Evolutionary conservation across 2,797 vertebrate genomes (phyloP).

Genomic region (Manis javanica): DNA sequence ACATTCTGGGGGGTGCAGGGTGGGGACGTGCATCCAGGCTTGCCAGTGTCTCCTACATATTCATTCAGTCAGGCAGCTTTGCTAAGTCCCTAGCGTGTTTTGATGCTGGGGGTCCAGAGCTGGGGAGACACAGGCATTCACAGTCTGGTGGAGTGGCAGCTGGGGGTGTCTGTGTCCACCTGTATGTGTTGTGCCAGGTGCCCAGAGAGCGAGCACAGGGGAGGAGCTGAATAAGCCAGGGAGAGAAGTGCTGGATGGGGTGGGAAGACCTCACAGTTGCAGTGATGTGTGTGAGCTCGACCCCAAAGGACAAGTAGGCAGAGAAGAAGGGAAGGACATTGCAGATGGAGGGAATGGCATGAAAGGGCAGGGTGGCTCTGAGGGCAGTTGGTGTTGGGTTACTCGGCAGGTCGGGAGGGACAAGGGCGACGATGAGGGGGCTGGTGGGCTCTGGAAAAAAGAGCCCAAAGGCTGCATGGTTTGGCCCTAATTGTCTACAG

Average conservation of each 20-base stretch:
- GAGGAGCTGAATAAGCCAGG: not conserved
- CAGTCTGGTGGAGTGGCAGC: not conserved
- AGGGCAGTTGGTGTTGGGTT: not conserved
- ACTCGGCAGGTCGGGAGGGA: not conserved
- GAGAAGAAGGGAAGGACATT: not conserved
- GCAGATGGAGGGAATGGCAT: not conserved
- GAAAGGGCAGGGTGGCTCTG: not conserved
- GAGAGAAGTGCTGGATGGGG: not conserved
- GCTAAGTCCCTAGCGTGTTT: not conserved
- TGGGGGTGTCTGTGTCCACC: not conserved
- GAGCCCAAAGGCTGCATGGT: fast-evolving
- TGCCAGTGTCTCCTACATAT: not conserved
- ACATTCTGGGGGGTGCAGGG: not conserved
- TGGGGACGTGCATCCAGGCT: not conserved
- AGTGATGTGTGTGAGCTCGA: fast-evolving
- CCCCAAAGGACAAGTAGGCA: not conserved
- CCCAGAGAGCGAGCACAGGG: not conserved
- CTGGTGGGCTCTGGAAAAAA: not conserved
- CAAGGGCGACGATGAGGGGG: not conserved
- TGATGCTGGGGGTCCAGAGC: not conserved
- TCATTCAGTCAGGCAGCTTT: not conserved
- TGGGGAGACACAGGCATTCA: not conserved
- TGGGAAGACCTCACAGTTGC: not conserved
- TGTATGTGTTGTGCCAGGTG: not conserved
- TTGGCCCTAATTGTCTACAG: not conserved